Conservation (phyloP, 2,888 invertebrate species). For the Drosophila meridiana region DNA sequence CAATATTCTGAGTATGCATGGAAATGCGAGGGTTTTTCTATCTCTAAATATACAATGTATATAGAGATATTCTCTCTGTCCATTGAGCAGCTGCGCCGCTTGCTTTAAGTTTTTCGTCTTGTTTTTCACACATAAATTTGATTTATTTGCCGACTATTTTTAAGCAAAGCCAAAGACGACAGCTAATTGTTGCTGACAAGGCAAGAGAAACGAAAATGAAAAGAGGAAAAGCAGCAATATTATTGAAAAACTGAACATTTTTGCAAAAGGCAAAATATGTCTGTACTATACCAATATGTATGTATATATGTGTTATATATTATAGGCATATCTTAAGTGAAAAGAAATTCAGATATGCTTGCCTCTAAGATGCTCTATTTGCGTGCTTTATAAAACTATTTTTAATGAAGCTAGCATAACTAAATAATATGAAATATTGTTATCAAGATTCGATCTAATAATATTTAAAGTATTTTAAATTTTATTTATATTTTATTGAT, state of each 20-base stretch:
- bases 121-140: constrained; percentile 69
- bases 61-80: background rate
- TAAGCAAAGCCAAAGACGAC: constrained; percentile 47
- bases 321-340: background rate
- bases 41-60: background rate
- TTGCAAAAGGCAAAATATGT: background rate
- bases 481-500: too few relatives aligned
- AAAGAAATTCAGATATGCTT: background rate
- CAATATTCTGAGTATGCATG: background rate
- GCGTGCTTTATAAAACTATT: background rate
- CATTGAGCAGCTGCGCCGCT: constrained; percentile 6
- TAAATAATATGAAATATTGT: too few relatives aligned
- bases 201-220: constrained; percentile 27
- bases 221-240: constrained; percentile 5
- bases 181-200: constrained; percentile 78
- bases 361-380: background rate
- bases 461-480: background rate
- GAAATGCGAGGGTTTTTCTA: background rate
- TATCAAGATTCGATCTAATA: too few relatives aligned
- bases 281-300: background rate
- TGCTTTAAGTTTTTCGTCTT: constrained; percentile 13
- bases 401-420: too few relatives aligned
- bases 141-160: constrained; percentile 73
- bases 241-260: constrained; percentile 3
- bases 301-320: background rate